Conservation (phyloP, 2,113 vertebrate species). For the Penelope pileata region DNA sequence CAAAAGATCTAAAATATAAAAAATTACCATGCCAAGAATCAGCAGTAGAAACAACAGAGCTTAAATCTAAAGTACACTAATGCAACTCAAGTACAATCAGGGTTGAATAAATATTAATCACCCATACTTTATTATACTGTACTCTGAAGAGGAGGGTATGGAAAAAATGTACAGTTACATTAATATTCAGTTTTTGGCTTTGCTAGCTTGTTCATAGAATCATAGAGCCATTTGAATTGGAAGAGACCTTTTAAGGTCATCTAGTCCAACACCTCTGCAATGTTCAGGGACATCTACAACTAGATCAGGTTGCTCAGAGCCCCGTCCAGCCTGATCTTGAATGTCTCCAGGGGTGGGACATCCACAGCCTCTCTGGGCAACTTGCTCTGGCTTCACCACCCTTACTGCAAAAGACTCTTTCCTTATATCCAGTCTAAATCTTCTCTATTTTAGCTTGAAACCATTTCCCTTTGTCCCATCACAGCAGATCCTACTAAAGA, state of each 20-base stretch:
- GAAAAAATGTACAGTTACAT: constrained; percentile 4
- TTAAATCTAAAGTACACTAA: constrained; percentile 59
- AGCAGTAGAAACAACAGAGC: constrained; percentile 33
- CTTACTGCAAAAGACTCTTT: too few species aligned
- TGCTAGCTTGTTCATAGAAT: not conserved
- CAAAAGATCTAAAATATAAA: constrained; percentile 35
- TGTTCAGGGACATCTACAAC: not conserved
- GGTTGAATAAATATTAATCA: constrained; percentile 58
- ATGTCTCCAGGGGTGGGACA: too few species aligned
- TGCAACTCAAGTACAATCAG: constrained; percentile 50
- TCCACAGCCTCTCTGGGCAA: too few species aligned
- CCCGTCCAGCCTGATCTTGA: too few species aligned
- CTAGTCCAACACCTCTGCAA: not conserved
- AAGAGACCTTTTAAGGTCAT: not conserved
- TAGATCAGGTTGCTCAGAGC: too few species aligned
- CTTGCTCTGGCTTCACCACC: too few species aligned
- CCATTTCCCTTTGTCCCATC: too few species aligned
- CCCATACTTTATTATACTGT: constrained; percentile 1
- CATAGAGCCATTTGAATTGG: not conserved
- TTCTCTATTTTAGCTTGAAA: too few species aligned
- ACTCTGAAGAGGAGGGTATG: constrained; percentile 23
- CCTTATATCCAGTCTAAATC: too few species aligned
- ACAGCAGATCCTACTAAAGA: too few species aligned
- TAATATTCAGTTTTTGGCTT: constrained; percentile 39
- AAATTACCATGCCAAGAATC: not conserved